Evolutionary conservation across 2,113 vertebrate genomes (phyloP), one percentile per base, ranked within the genome.

Genomic region (Nyctereutes procyonoides): DNA sequence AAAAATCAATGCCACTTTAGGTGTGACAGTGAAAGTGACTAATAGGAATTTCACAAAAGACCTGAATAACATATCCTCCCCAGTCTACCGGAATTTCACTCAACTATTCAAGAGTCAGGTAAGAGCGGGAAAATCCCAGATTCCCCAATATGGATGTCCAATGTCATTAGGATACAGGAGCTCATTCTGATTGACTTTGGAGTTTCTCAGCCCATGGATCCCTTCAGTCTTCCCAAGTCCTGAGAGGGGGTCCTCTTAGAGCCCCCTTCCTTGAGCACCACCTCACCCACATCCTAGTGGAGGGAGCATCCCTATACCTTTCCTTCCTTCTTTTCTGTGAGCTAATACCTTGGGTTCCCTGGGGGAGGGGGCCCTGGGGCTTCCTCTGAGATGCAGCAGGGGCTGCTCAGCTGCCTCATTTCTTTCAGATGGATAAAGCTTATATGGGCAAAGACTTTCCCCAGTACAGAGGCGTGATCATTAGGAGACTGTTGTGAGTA

Each of bases 371-470:
- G 53, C 22, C 8, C 48, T 35, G 60, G 26, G 7, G 14, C 35
- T 95, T 10, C 63, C 8, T 53, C 13, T 10, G 11, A 83, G 62
- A 30, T 0, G 55, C 13, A 71, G 58, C 2, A 26, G 32, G 15
- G 11, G 26, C 17, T 38, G 60, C 65, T 73, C 20, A 30, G 9
- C 17, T 60, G 30, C 62, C 53, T 88, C n/a, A 1, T 95, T 90
- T 96, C 71, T 95, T 93, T 24, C 93, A 97, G 97, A 96, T 97
- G 88, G 20, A 93, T 86, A 32, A 86, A 17, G 5, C 35, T 67
- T 97, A 87, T 14, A 16, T 0, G 1, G 28, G 48, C 7, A 4
- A 80, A 0, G 58, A 81, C 53, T 85, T 98, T 63, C 67, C 58
- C 0, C 26, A 89, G 20, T 97, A 95, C 43, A 56, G 32, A 83